Percentiles rank a stretch among this genome's conserved stretches.
Evolutionary conservation across 2,888 invertebrate species (phyloP).

Genomic region (Neelides folsomi): DNA sequence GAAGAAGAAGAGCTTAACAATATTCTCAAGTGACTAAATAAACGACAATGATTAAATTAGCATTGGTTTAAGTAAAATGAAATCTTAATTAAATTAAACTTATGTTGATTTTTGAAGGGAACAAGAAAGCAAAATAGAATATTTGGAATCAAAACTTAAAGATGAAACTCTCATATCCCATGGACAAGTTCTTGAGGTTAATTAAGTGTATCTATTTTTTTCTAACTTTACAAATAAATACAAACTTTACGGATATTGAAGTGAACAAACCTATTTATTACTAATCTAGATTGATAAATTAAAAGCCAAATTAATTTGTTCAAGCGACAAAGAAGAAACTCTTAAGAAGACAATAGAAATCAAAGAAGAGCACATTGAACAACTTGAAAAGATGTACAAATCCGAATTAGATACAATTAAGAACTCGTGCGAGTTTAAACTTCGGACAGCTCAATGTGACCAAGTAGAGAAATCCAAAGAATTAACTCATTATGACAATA

Average conservation of each 20-base stretch:
- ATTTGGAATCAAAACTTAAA: constrained; percentile 6
- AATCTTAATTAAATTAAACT: not conserved
- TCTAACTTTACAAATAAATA: too few species aligned
- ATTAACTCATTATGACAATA: not conserved
- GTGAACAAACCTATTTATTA: not conserved
- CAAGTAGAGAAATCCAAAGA: not conserved
- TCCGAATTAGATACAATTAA: constrained; percentile 6
- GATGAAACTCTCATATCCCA: too few species aligned
- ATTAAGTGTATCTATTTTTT: too few species aligned
- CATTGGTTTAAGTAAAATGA: not conserved
- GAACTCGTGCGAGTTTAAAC: not conserved
- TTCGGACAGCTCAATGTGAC: constrained; percentile 3
- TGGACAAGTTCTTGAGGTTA: too few species aligned
- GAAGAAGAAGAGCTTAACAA: constrained; percentile 25
- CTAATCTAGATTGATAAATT: constrained; percentile 10
- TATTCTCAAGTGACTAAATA: constrained; percentile 9
- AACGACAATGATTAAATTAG: not conserved
- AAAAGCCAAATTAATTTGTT: constrained; percentile 6
- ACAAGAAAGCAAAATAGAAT: not conserved
- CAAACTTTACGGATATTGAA: too few species aligned
- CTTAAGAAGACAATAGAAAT: constrained; percentile 13
- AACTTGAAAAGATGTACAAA: constrained; percentile 9
- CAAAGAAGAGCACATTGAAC: constrained; percentile 14
- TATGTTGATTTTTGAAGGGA: not conserved
- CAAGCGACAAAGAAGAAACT: constrained; percentile 14